These are phyloP conservation scores for Laupala kohalensis DNA, from an alignment of 1,140 invertebrate genomes.

Conservation along the genomic window DNA sequence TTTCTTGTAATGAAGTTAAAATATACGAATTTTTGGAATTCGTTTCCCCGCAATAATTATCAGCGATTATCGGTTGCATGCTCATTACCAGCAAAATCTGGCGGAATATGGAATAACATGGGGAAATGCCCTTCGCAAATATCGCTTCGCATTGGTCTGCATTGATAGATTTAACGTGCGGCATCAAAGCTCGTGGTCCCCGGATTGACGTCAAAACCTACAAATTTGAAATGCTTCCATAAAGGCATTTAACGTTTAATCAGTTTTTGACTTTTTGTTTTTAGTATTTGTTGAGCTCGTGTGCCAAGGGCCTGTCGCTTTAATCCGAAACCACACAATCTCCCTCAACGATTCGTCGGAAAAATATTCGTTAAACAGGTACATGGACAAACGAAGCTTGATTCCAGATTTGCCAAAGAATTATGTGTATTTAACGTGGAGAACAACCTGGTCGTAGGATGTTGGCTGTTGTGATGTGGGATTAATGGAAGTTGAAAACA, in stretches of 20 bases:
- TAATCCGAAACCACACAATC: neutral
- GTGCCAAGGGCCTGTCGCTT: neutral
- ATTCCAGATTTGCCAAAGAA: neutral
- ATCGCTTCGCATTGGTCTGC: neutral
- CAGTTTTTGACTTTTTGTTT: neutral
- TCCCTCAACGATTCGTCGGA: neutral
- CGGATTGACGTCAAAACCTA: neutral
- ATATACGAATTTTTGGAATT: neutral
- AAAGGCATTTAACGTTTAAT: neutral
- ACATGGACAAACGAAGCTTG: neutral
- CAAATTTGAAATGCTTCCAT: neutral
- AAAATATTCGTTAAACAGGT: neutral
- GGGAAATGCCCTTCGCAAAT: neutral
- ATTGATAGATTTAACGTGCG: neutral
- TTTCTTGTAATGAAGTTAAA: no score
- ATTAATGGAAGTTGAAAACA: neutral
- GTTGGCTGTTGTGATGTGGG: neutral
- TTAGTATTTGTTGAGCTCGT: neutral
- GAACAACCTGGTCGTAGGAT: neutral
- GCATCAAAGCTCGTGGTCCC: neutral
- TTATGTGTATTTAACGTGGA: neutral
- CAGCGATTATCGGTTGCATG: neutral
- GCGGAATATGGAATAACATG: neutral
- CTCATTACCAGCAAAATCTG: neutral
- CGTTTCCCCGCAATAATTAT: neutral